Percentiles rank a stretch among this genome's conserved stretches.
Conservation (phyloP, 2,888 invertebrate species). For the Oscheius sp. region DNA sequence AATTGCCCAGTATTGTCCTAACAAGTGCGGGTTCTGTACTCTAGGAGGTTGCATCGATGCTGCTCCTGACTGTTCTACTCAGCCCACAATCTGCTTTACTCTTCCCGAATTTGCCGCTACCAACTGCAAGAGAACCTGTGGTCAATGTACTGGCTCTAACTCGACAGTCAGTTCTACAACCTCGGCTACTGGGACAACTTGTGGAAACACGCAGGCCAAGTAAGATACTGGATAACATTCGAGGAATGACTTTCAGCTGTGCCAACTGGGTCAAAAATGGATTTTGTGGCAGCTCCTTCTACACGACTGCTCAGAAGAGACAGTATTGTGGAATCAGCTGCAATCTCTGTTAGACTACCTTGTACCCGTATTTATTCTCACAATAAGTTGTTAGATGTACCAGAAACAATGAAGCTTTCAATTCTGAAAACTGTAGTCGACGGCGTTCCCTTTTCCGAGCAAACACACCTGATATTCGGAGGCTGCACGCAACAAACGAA, state of each 20-base stretch:
- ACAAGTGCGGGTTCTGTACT: conserved; percentile 8
- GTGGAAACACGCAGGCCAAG: too few relatives aligned
- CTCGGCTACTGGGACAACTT: too few relatives aligned
- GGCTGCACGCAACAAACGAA: background rate
- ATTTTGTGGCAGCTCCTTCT: too few relatives aligned
- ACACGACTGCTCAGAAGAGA: too few relatives aligned
- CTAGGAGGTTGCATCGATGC: conserved; percentile 24
- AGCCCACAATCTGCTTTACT: background rate
- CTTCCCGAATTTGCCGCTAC: background rate
- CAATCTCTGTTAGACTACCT: background rate
- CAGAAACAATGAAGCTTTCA: background rate
- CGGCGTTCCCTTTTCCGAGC: background rate
- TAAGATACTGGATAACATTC: too few relatives aligned
- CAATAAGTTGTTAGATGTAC: background rate
- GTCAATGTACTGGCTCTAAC: conserved; percentile 7
- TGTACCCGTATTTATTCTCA: background rate
- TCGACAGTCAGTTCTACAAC: too few relatives aligned
- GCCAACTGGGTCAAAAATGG: too few relatives aligned
- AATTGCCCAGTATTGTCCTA: conserved; percentile 8
- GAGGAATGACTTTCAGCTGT: too few relatives aligned
- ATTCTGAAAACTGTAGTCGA: background rate
- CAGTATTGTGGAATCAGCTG: too few relatives aligned
- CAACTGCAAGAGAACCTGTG: conserved; percentile 20
- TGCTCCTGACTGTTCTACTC: conserved; percentile 4
- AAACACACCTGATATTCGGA: background rate